Conservation (phyloP, 2,113 vertebrate genomes). For the Grammomys dolichurus region DNA sequence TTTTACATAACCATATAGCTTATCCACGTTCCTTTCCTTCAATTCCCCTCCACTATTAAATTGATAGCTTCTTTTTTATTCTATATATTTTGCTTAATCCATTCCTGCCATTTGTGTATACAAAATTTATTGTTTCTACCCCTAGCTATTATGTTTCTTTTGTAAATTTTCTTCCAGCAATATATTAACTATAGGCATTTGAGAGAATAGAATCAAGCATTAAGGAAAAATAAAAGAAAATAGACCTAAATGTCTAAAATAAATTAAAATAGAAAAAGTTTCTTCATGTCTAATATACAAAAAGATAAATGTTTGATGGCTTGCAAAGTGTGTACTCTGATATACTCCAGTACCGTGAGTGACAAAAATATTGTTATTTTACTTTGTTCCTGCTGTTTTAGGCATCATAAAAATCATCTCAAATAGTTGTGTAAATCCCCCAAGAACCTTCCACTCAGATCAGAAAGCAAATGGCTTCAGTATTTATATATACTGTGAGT, state of each 20-base stretch:
- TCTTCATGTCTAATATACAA: neutral
- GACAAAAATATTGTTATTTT: neutral
- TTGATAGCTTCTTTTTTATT: neutral
- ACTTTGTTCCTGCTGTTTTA: conserved; percentile 63
- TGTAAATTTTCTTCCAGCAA: neutral
- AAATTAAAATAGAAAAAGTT: neutral
- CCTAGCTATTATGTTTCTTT: neutral
- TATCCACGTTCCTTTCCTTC: too few species aligned
- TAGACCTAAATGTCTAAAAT: neutral
- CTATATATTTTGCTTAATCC: neutral
- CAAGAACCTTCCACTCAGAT: conserved; percentile 44
- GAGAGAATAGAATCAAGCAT: neutral
- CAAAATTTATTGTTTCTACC: neutral
- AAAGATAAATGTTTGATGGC: neutral
- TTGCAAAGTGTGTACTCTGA: neutral
- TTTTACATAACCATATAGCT: neutral
- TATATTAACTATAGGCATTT: neutral
- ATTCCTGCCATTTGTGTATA: neutral
- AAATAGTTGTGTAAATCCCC: conserved; percentile 7
- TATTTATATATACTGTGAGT: neutral
- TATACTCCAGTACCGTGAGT: conserved; percentile 56
- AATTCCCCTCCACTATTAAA: neutral
- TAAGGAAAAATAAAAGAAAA: neutral
- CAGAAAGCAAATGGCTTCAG: conserved; percentile 54
- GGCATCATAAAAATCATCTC: conserved; percentile 38